Percentiles rank a stretch among this genome's conserved stretches.
Conservation (phyloP, 2,888 invertebrate genomes). For the Trichogramma evanescens region DNA sequence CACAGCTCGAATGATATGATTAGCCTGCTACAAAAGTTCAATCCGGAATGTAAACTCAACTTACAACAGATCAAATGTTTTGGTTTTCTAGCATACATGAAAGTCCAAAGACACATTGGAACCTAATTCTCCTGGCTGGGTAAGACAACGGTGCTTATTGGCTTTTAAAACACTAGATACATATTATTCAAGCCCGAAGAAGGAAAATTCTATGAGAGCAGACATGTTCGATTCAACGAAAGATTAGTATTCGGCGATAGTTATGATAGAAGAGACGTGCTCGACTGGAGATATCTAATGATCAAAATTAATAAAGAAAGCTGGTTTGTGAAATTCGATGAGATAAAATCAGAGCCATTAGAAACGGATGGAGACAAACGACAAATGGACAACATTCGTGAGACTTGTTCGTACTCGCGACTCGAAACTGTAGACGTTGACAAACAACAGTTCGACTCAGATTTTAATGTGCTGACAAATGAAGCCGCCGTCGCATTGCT, state of each 20-base stretch:
- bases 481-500: not conserved
- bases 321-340: not conserved
- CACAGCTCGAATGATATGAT: no score
- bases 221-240: slow-evolving; percentile 26
- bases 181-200: slow-evolving; percentile 15
- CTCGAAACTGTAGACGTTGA: not conserved
- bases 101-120: slow-evolving; percentile 16
- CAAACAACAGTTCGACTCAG: not conserved
- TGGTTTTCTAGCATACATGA: slow-evolving; percentile 17
- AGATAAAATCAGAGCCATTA: not conserved
- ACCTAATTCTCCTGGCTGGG: not conserved
- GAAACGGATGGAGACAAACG: not conserved
- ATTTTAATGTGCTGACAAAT: not conserved
- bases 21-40: no score
- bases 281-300: not conserved
- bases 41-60: no score
- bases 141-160: slow-evolving; percentile 16
- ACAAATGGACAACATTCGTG: not conserved
- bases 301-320: not conserved
- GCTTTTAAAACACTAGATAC: not conserved
- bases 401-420: not conserved
- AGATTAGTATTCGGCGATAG: slow-evolving; percentile 26
- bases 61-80: no score
- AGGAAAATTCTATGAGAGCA: slow-evolving; percentile 22
- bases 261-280: slow-evolving; percentile 3